A percentile compares a stretch with the other conserved stretches of the same genome.
Conservation (phyloP, 1,140 invertebrate species). For the Nixonia krombeini region DNA sequence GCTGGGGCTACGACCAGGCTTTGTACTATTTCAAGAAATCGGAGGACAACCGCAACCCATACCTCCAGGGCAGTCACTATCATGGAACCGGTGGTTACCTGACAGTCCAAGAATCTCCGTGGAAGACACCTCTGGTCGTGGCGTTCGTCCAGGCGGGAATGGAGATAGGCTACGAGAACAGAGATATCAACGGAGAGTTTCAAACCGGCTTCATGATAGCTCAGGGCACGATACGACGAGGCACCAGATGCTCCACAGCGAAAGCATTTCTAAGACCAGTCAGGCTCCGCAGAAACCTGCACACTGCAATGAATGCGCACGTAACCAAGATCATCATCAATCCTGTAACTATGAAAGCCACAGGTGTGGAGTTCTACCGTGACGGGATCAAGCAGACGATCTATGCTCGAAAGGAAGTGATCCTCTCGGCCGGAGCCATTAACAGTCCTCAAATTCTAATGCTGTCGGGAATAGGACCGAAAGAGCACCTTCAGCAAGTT, state of each 20-base stretch:
- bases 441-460: constrained; percentile 87
- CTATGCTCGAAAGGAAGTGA: constrained; percentile 81
- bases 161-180: constrained; percentile 89
- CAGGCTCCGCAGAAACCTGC: constrained; percentile 82
- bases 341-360: constrained; percentile 79
- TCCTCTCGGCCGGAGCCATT: constrained; percentile 85
- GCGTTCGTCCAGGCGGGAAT: constrained; percentile 89
- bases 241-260: constrained; percentile 89
- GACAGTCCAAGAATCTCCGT: constrained; percentile 88
- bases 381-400: constrained; percentile 78
- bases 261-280: constrained; percentile 90
- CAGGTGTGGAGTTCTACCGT: constrained; percentile 82
- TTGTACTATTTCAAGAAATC: constrained; percentile 92
- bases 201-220: constrained; percentile 91
- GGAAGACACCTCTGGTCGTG: constrained; percentile 84
- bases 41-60: constrained; percentile 89
- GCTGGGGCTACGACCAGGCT: constrained; percentile 92
- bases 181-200: constrained; percentile 87
- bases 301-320: constrained; percentile 83
- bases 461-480: constrained; percentile 89
- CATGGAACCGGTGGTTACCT: constrained; percentile 83
- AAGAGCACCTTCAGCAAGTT: constrained; percentile 78
- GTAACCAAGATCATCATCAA: constrained; percentile 82
- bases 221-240: constrained; percentile 89
- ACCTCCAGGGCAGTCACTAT: constrained; percentile 79